phyloP scores from a whole-genome alignment of 2,797 vertebrate genomes.

The Malurus leucopterus region DNA sequence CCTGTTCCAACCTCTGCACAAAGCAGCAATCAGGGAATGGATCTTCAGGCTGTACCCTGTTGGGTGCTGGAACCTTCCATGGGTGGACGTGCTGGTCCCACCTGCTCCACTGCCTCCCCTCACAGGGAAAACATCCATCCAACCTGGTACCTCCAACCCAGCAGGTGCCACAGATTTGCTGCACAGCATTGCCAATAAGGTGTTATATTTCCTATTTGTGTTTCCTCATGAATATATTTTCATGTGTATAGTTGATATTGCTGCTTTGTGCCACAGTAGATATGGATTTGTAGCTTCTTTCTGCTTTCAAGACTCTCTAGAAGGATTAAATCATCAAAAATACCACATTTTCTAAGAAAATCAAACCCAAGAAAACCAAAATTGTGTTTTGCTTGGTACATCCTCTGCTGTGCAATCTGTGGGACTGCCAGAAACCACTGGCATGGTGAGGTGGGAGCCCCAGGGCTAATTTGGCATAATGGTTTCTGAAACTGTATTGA shows the following conservation, averaged over 20 bases:
- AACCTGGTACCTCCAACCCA: not conserved
- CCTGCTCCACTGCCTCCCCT: not conserved
- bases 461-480: not conserved
- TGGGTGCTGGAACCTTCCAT: not conserved
- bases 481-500: not conserved
- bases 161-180: not conserved
- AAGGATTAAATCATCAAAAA: not conserved
- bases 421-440: not conserved
- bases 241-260: not conserved
- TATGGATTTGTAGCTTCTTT: not conserved
- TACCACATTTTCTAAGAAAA: not conserved
- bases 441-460: not conserved
- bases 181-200: not conserved
- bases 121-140: too few species aligned
- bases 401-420: not conserved
- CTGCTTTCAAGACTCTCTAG: not conserved
- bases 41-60: fast-evolving
- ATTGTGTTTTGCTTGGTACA: not conserved
- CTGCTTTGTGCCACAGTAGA: not conserved
- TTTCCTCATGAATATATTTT: not conserved
- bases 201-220: not conserved
- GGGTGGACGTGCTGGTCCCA: not conserved
- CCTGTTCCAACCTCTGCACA: not conserved
- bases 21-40: not conserved
- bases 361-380: not conserved